phyloP scores from a whole-genome alignment of 2,888 invertebrate genomes.

The Euplagia quadripunctaria region DNA sequence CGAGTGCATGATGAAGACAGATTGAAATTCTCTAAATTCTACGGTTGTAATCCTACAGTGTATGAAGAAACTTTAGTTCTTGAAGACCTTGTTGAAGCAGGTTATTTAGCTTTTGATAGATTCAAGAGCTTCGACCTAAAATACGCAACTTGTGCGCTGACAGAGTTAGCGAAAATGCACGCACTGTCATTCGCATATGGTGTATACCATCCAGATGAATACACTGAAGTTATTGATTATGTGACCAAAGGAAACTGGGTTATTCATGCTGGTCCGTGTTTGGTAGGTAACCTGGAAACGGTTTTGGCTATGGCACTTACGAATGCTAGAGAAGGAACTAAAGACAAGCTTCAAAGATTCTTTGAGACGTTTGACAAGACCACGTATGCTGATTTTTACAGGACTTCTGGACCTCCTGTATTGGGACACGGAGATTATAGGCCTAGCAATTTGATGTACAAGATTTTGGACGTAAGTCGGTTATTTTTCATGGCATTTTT shows the following conservation, averaged over 20 bases:
- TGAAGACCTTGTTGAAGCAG: no score
- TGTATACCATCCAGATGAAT: constrained; percentile 57
- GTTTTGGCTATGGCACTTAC: neutral
- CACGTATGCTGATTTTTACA: constrained; percentile 1
- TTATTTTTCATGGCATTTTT: neutral
- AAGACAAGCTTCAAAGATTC: no score
- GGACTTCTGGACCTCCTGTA: constrained; percentile 29
- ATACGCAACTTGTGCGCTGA: no score
- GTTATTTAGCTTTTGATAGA: no score
- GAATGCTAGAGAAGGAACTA: constrained; percentile 53
- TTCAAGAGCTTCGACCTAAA: no score
- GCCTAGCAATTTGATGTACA: no score
- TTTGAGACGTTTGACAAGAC: constrained; percentile 5
- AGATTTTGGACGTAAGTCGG: constrained; percentile 47
- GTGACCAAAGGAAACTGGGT: constrained; percentile 5
- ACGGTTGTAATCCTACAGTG: no score
- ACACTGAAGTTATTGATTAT: constrained; percentile 23
- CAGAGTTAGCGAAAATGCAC: constrained; percentile 66
- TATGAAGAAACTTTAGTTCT: no score
- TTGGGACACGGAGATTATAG: constrained; percentile 52
- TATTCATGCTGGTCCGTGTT: neutral
- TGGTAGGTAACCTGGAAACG: neutral
- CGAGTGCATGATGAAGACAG: no score
- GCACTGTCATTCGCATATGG: no score
- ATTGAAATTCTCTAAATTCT: no score